Evolutionary conservation across 2,113 vertebrate species (phyloP).

Genomic region (Cettia cetti): DNA sequence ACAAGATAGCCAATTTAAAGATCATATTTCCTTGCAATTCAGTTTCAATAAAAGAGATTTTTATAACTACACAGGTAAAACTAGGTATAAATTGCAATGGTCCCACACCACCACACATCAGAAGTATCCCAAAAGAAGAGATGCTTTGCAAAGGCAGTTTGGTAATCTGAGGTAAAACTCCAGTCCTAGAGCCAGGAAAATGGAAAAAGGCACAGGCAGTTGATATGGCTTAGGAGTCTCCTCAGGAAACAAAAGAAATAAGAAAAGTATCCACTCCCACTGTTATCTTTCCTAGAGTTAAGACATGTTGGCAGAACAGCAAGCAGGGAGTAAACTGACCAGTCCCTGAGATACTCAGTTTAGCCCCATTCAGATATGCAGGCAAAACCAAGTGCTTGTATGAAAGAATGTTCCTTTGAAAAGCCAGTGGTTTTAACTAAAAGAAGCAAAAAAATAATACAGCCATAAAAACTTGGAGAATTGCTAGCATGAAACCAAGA

Average conservation of each 20-base stretch:
- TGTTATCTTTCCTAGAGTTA: not conserved
- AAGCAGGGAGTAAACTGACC: not conserved
- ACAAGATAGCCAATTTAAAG: not conserved
- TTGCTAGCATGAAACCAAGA: not conserved
- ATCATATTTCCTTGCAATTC: not conserved
- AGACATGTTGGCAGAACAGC: not conserved
- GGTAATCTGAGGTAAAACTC: not conserved
- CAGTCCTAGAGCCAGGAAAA: not conserved
- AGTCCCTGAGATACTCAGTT: not conserved
- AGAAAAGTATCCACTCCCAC: not conserved
- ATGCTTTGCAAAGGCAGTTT: not conserved
- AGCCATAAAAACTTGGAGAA: not conserved
- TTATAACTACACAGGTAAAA: not conserved
- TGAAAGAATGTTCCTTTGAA: not conserved
- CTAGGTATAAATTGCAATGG: not conserved
- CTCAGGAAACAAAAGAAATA: not conserved
- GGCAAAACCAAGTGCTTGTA: not conserved
- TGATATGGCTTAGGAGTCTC: not conserved
- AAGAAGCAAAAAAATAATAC: not conserved
- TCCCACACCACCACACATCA: not conserved
- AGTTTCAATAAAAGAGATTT: not conserved
- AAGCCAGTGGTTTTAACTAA: not conserved
- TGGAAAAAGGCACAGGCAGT: not conserved
- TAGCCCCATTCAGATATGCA: not conserved
- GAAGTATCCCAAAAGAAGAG: not conserved